Evolutionary conservation across 2,113 vertebrate species (phyloP), one percentile per base, ranked within the genome.

Genomic region (Nibea albiflora): DNA sequence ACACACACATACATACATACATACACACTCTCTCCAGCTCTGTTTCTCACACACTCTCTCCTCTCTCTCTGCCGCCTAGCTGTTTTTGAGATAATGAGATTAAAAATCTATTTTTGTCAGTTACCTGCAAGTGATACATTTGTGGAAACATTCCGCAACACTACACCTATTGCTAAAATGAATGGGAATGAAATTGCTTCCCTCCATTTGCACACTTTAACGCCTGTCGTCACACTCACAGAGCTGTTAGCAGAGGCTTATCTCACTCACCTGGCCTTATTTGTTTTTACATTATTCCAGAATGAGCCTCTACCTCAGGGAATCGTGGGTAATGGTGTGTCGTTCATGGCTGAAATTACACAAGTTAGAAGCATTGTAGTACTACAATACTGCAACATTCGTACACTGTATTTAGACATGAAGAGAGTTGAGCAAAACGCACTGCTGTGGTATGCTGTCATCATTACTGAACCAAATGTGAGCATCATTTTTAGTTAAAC

Each of bases 41-140:
- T 28, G 16, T 56, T 46, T 64, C 52, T 73, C 69, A 60, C 74
- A 66, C 47, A 16, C 31, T 39, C 54, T 61, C 20, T 24, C 16
- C 15, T 81, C 49, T 70, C 73, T 83, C 82, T 26, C 58, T n/a
- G 24, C 52, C 69, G 60, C 63, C 64, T 57, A 76, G 70, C 58
- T 69, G 65, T 83, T 88, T 84, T 77, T 53, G 78, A 81, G 87
- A 91, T 91, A 88, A 93, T 89, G 75, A 85, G 77, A 90, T 88
- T 89, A 86, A 90, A 86, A 86, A 72, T 76, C 79, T 86, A 90
- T 86, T 90, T 90, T 85, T 85, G 73, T 75, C 50, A 49, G 65
- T 75, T 81, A 84, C 85, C 85, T 84, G 84, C 84, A 81, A 88
- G 69, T 76, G 69, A 67, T 76, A 78, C 73, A 81, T 90, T 80